Base-by-base conservation (phyloP, 2,888 invertebrate species). In the Steinernema hermaphroditum region DNA sequence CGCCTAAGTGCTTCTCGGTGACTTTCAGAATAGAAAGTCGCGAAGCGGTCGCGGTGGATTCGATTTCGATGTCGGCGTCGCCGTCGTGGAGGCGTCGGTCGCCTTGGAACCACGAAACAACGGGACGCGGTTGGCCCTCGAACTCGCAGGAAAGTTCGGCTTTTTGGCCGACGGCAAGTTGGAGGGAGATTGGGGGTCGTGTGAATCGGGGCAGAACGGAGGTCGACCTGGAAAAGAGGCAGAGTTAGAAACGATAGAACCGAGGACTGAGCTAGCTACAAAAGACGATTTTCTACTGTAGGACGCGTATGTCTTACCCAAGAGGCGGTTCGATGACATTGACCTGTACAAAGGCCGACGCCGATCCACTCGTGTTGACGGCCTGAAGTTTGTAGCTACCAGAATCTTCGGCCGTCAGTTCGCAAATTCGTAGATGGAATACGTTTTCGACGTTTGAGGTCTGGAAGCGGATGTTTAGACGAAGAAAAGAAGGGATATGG, bases 101-200 rank as follows among this genome's bases (percentile, higher is more conserved):
- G 41, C 76, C 82, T 57, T 77, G 78, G 75, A 78, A 84, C 84
- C 84, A 84, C 37, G 77, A 72, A 69, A 81, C 82, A 46, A 76
- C 73, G 43, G 83, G 83, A 29, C 69, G 70, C 12, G 84, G 84
- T 16, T 70, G 72, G 50, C 83, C 83, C 54, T 80, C 78, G 77
- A 83, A 84, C 68, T 80, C 78, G 74, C 80, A 79, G 43, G 74
- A 76, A 73, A 84, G 78, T 75, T 81, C 78, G 46, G 81, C 83
- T 70, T 46, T 72, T 43, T 78, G 75, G 50, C 79, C 78, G 1
- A 75, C 74, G 27, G 75, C 32, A 24, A 78, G 76, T 70, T 83
- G 82, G 57, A 81, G 79, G 8, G 81, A 80, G n/a, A 82, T 77
- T 24, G 83, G 83, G 9, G 76, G 79, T 69, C 78, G 78, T 14